These are phyloP conservation scores for Thaleichthys pacificus DNA, from an alignment of 2,797 vertebrate genomes.

Conservation along the genomic window DNA sequence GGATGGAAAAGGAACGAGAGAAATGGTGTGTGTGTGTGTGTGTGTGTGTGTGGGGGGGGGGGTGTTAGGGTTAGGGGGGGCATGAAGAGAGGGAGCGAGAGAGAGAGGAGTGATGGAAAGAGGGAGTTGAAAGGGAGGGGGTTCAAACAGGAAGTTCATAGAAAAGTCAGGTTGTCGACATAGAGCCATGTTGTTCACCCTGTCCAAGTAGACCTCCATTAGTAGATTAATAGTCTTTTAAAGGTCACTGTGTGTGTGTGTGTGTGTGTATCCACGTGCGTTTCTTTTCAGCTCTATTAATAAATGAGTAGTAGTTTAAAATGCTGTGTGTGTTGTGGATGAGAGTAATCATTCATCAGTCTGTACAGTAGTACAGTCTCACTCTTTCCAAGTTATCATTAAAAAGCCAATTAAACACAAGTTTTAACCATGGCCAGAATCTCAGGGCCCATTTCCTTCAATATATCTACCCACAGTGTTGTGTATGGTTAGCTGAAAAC, in stretches of 20 bases:
- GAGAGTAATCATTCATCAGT: conserved; percentile 3
- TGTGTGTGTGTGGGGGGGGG: neutral
- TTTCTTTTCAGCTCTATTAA: neutral
- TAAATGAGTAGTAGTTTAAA: neutral
- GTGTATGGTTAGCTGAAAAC: neutral
- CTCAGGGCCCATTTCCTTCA: conserved; percentile 56
- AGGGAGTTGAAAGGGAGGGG: conserved; percentile 2
- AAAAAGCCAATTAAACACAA: conserved; percentile 59
- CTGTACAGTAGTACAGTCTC: conserved; percentile 18
- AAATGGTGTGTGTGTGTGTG: neutral
- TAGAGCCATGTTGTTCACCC: neutral
- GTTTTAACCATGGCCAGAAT: conserved; percentile 50
- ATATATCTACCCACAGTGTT: conserved; percentile 2
- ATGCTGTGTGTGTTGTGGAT: neutral
- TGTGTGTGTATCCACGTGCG: neutral
- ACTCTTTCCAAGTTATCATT: conserved; percentile 61
- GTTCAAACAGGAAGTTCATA: conserved; percentile 13
- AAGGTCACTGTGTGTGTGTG: conserved; percentile 8
- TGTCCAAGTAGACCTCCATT: conserved; percentile 57
- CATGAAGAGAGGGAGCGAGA: neutral
- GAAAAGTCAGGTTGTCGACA: neutral
- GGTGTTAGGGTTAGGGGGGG: neutral
- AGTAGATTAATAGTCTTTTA: conserved; percentile 31
- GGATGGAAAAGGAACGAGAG: neutral
- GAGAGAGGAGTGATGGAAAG: conserved; percentile 18